phyloP scores from a whole-genome alignment of 2,888 invertebrate species.

The Exephanes ischioxanthus region DNA sequence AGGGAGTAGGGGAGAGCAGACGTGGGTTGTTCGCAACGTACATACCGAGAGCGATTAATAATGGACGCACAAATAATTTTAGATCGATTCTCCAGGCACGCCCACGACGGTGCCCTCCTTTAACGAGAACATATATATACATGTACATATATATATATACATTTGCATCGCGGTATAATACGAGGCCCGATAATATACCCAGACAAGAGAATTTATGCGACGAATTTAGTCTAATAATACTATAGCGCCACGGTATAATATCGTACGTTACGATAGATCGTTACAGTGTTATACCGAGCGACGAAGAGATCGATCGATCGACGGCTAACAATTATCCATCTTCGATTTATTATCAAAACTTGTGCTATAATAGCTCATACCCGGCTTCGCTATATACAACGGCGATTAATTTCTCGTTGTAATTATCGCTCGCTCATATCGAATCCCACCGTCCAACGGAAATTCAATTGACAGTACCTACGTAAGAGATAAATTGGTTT shows the following conservation, averaged over 20 bases:
- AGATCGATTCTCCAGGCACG: constrained; percentile 66
- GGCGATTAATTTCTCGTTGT: constrained; percentile 63
- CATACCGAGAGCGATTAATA: constrained; percentile 64
- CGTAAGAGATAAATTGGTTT: constrained; percentile 67
- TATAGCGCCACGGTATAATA: constrained; percentile 30
- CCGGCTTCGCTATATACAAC: constrained; percentile 31
- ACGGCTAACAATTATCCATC: constrained; percentile 58
- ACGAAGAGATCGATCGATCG: constrained; percentile 53
- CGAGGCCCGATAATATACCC: constrained; percentile 52
- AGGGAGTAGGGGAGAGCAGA: constrained; percentile 34
- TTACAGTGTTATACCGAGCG: constrained; percentile 39
- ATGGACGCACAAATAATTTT: constrained; percentile 67
- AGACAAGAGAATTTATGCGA: constrained; percentile 62
- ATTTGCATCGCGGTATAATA: constrained; percentile 9
- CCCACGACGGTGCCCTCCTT: constrained; percentile 64
- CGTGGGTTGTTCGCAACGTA: constrained; percentile 48
- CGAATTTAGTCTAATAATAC: constrained; percentile 63
- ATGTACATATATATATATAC: constrained; percentile 8
- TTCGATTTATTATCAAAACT: constrained; percentile 64
- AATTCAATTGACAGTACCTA: constrained; percentile 57
- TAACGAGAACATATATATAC: constrained; percentile 50
- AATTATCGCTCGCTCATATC: constrained; percentile 65
- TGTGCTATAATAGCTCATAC: constrained; percentile 45
- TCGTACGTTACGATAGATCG: constrained; percentile 36
- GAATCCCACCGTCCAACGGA: constrained; percentile 27